A percentile compares a stretch with the other conserved stretches of the same genome.
These are phyloP conservation scores for Cephalopterus ornatus DNA, from an alignment of 2,113 vertebrate genomes.

Conservation along the genomic window DNA sequence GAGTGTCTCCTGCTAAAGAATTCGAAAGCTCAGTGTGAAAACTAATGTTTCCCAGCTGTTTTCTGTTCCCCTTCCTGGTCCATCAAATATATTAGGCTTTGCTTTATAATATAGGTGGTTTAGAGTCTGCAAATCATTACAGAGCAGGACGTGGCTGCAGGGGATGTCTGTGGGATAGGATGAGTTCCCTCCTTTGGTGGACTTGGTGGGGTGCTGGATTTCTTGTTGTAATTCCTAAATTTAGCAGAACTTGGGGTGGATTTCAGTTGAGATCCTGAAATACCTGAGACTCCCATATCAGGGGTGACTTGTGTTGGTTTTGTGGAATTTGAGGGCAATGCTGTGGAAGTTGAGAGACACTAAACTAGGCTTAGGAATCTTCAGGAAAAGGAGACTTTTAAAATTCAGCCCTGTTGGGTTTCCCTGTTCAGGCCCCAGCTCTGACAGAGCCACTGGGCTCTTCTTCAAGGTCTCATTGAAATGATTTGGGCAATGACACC, in stretches of 20 bases:
- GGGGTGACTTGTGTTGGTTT: not conserved
- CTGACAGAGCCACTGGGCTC: not conserved
- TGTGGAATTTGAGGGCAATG: not conserved
- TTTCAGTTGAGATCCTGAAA: not conserved
- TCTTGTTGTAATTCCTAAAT: not conserved
- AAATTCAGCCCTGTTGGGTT: not conserved
- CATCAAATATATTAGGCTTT: not conserved
- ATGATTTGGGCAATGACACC: not conserved
- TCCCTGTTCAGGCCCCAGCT: not conserved
- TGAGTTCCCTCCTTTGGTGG: fast-evolving
- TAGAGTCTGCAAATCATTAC: not conserved
- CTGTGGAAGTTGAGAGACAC: fast-evolving
- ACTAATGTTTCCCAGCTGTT: slow-evolving; percentile 38
- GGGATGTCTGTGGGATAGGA: not conserved
- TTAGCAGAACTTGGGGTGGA: fast-evolving
- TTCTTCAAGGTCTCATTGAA: not conserved
- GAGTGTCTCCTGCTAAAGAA: not conserved
- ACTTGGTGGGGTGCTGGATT: not conserved
- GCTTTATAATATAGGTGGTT: not conserved
- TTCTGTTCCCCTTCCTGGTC: not conserved
- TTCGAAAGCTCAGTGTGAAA: not conserved
- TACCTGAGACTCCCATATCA: fast-evolving
- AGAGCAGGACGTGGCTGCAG: not conserved
- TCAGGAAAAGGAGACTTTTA: not conserved
- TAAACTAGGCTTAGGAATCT: not conserved